Base-by-base conservation (phyloP, 2,113 vertebrate genomes). In the Collichthys lucidus region DNA sequence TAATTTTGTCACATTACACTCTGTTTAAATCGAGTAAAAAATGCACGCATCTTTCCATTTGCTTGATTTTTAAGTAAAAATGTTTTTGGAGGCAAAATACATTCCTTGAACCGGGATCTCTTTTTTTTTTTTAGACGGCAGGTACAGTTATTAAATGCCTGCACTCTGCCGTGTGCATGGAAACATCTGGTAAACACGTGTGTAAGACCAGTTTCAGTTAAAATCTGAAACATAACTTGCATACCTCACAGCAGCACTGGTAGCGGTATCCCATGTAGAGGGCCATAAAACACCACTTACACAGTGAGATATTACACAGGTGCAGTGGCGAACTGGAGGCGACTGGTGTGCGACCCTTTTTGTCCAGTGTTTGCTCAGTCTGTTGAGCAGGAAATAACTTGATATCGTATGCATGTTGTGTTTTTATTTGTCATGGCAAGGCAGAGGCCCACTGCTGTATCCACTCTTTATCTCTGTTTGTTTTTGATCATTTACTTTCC, bases 331-430 rank as follows among this genome's bases (percentile, higher is more conserved):
- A 29, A 62, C 19, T 50, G n/a, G 35, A 61, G 10, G 31, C 0
- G 12, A 3, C 12, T 40, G 16, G 8, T 14, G 1, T 31, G 35
- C 31, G 17, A 44, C 40, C 11, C 35, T 53, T 17, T 49, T 31
- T 29, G 10, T 22, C 40, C 19, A n/a, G 17, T 82, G 70, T 84
- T 85, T 71, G 68, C 75, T 57, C 29, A 40, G 20, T 53, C 22
- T 71, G 47, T 79, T 65, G 44, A 31, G 12, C 79, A 85, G 82
- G 75, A 89, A 82, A 89, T 87, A 1, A 80, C 29, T 57, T 64
- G 50, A 77, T 77, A 77, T 72, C 15, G 46, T 29, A 16, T 22
- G 3, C 24, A 64, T 76, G 68, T 15, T 74, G 42, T 83, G 72
- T 67, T 83, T 55, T 82, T 26, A 70, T 85, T 82, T 76, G 59